Conservation (phyloP, 2,888 invertebrate genomes). For the Thymelicus lineola region DNA sequence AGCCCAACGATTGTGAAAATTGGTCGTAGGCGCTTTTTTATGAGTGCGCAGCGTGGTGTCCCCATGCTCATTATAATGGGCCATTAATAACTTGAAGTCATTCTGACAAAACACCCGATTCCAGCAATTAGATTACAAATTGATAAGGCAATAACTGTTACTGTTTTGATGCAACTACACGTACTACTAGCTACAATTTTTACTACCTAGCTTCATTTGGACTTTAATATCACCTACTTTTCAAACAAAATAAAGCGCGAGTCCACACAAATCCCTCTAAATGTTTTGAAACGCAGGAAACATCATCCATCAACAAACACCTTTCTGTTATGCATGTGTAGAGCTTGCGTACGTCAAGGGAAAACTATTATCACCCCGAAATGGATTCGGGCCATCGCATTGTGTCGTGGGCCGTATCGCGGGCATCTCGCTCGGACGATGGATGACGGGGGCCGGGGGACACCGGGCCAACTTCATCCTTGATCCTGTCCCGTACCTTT, state of each 20-base stretch:
- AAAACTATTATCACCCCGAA: conserved; percentile 38
- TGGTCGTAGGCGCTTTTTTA: no score
- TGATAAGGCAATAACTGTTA: no score
- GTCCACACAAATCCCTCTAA: background rate
- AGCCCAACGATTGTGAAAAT: no score
- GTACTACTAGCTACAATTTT: no score
- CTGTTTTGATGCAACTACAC: no score
- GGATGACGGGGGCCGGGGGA: conserved; percentile 53
- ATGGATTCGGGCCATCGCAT: conserved; percentile 68
- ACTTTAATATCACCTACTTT: background rate
- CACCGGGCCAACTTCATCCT: conserved; percentile 18
- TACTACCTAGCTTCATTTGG: no score
- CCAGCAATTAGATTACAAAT: no score
- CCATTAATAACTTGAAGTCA: no score
- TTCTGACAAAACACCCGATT: no score
- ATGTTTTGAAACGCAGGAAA: conserved; percentile 8
- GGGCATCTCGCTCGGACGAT: conserved; percentile 65
- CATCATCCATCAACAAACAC: conserved; percentile 7
- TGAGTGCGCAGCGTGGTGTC: no score
- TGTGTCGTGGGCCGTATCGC: conserved; percentile 75
- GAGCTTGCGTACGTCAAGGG: conserved; percentile 12
- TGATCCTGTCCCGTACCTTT: conserved; percentile 53
- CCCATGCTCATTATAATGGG: no score
- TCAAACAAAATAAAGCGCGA: background rate
- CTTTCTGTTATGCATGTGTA: conserved; percentile 4